Percentiles rank a stretch among this genome's conserved stretches.
Conservation (phyloP, 2,113 vertebrate genomes). For the Epinephelus fuscoguttatus region DNA sequence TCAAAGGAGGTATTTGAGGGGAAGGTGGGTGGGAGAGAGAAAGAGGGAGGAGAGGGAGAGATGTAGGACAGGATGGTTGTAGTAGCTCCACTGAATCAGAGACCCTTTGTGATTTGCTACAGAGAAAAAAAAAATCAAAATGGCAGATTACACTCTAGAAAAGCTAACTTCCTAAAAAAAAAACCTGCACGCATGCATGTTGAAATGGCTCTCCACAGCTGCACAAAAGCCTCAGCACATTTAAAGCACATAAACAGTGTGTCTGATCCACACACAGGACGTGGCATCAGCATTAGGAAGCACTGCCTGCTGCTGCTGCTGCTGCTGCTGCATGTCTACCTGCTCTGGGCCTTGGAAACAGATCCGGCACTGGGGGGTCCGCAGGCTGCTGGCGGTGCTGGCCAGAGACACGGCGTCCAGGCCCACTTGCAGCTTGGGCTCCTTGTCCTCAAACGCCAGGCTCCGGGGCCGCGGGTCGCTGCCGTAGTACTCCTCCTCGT, state of each 20-base stretch:
- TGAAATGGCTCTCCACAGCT: constrained; percentile 9
- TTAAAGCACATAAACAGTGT: constrained; percentile 24
- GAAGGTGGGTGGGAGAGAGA: constrained; percentile 37
- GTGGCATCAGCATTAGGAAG: constrained; percentile 18
- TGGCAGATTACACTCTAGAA: constrained; percentile 44
- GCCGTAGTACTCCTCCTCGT: constrained; percentile 92
- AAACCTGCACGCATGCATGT: not conserved
- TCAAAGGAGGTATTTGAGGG: constrained; percentile 27
- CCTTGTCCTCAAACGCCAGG: constrained; percentile 88
- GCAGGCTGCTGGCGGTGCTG: constrained; percentile 91
- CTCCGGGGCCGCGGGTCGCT: constrained; percentile 87
- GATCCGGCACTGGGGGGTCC: constrained; percentile 93
- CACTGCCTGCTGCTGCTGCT: constrained; percentile 13
- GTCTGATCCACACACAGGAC: constrained; percentile 14
- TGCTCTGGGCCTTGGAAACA: constrained; percentile 95
- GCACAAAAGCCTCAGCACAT: constrained; percentile 29
- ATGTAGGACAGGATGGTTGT: constrained; percentile 46
- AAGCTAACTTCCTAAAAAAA: not conserved
- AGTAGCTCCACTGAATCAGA: constrained; percentile 50
- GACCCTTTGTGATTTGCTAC: constrained; percentile 45
- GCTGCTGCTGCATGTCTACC: constrained; percentile 77
- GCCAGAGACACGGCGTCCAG: constrained; percentile 92
- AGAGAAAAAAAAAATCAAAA: constrained; percentile 33
- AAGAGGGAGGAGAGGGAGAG: constrained; percentile 1
- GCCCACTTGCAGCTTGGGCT: constrained; percentile 87